phyloP scores from a whole-genome alignment of 2,888 invertebrate genomes.

The Timema podura region DNA sequence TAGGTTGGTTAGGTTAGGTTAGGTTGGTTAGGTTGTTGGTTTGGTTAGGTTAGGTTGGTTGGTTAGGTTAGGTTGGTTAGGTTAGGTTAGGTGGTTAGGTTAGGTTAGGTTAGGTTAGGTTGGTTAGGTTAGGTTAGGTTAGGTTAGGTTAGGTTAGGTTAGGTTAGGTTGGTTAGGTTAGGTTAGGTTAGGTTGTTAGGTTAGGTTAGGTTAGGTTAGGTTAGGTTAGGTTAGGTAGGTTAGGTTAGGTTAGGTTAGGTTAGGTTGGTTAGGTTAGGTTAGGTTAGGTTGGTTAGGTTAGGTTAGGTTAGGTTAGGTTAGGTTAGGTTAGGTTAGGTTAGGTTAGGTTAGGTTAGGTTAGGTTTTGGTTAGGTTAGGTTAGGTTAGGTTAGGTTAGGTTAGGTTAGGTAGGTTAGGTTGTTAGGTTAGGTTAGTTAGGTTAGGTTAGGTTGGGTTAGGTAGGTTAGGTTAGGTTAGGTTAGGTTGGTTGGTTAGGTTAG shows the following conservation, averaged over 20 bases:
- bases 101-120: no score
- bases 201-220: conserved; percentile 34
- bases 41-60: no score
- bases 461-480: no score
- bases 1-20: no score
- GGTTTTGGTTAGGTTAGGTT: conserved; percentile 19
- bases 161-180: no score
- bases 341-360: conserved; percentile 27
- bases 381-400: conserved; percentile 14
- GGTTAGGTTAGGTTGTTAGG: no score
- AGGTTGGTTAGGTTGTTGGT: no score
- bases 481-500: conserved; percentile 21
- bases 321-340: conserved; percentile 25
- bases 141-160: conserved; percentile 36
- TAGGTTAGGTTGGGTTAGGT: conserved; percentile 19
- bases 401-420: conserved; percentile 11
- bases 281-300: conserved; percentile 25
- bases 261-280: conserved; percentile 25
- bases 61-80: no score
- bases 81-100: no score
- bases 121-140: conserved; percentile 33
- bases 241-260: conserved; percentile 31
- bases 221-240: conserved; percentile 33
- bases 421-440: conserved; percentile 17
- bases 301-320: conserved; percentile 25